These are phyloP conservation scores for Oceanodroma tethys DNA, from an alignment of 2,113 vertebrate genomes.

Conservation along the genomic window DNA sequence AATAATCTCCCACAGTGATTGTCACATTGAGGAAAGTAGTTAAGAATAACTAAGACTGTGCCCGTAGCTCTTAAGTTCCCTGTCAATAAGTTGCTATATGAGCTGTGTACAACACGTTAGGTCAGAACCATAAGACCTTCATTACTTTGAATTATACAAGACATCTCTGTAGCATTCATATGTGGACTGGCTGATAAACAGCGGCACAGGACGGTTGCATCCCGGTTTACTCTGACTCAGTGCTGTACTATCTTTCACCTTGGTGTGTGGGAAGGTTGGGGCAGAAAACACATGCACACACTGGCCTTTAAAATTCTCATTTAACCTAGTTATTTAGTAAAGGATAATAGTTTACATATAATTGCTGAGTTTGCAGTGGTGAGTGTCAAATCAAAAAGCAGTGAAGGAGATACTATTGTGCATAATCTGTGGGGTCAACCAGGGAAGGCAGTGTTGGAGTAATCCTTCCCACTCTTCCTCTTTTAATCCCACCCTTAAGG, in stretches of 20 bases:
- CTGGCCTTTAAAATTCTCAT: neutral
- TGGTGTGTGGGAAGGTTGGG: neutral
- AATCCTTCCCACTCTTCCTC: neutral
- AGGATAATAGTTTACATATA: neutral
- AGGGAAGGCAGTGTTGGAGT: neutral
- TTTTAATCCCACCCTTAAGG: neutral
- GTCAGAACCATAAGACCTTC: neutral
- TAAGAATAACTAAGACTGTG: neutral
- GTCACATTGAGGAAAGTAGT: neutral
- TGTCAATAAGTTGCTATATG: neutral
- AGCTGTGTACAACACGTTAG: neutral
- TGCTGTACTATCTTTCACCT: neutral
- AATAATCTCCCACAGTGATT: neutral
- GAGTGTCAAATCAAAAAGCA: neutral
- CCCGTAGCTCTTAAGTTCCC: neutral
- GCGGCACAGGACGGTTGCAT: neutral
- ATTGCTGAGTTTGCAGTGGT: neutral
- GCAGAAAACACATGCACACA: neutral
- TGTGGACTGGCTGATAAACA: neutral
- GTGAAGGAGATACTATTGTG: neutral
- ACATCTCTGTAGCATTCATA: neutral
- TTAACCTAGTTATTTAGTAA: neutral
- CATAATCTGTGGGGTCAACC: neutral
- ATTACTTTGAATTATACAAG: neutral
- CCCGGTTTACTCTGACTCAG: neutral